Conservation (phyloP, 35 echinoderm and acorn worm genomes). For the Patiria miniata region DNA sequence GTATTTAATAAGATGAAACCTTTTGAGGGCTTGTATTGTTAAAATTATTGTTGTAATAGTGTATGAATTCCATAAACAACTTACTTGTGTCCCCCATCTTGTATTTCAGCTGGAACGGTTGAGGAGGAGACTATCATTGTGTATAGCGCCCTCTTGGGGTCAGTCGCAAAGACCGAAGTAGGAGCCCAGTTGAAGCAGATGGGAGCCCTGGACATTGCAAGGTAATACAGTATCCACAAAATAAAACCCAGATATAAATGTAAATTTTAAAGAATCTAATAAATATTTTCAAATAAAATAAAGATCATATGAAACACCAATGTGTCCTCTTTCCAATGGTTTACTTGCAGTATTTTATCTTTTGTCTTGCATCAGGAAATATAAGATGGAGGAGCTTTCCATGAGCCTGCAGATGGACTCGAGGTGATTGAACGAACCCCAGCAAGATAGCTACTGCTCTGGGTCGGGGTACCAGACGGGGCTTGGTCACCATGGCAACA, state of each 20-base stretch:
- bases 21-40: no score
- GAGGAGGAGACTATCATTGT: conserved; percentile 14
- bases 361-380: neutral
- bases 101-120: neutral
- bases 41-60: neutral
- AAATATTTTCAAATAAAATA: no score
- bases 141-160: conserved; percentile 23
- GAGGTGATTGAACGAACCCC: neutral
- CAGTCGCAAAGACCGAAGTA: conserved; percentile 13
- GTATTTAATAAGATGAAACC: no score
- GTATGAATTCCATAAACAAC: neutral
- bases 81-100: neutral
- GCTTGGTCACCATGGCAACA: no score
- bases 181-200: neutral
- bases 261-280: neutral
- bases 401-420: neutral
- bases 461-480: no score
- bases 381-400: neutral
- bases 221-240: neutral
- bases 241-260: no score
- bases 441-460: no score
- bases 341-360: no score
- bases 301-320: no score
- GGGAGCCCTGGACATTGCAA: conserved; percentile 15
- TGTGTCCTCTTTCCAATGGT: no score